Evolutionary conservation across 2,888 invertebrate species (phyloP), one percentile per base, ranked within the genome.

Genomic region (Steinernema carpocapsae): DNA sequence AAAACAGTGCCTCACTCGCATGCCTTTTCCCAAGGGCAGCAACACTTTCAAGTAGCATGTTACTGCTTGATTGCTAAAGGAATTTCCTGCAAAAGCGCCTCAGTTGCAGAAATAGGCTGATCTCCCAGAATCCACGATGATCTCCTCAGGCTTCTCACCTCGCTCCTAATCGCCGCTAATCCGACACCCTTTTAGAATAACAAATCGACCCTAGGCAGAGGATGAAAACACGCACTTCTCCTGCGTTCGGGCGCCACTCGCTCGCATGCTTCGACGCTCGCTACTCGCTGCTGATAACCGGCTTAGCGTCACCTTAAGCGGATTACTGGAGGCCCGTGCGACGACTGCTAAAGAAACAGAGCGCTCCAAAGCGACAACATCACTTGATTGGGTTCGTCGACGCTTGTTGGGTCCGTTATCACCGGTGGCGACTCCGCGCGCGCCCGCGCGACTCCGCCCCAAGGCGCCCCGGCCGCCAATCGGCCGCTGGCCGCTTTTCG

Each of bases 201-300:
- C 64, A 64, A 48, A 17, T 29, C 64, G 64, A 10, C 32, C 64
- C 26, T 3, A n/a, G 52, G 6, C 24, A 29, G 12, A 7, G 45
- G 37, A 37, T 37, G 17, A 64, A 24, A 26, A 26, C 46, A 26
- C 83, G 93, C 32, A 85, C 52, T 76, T 87, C 87, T 19, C 74
- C 74, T 6, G 37, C 4, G 37, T 37, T 37, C 37, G 4, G 37
- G 4, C 37, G 37, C 37, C 10, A 71, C 75, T 46, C 85, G 79
- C 52, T 79, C 88, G 87, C 89, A 94, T 91, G 97, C 97, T 88
- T 94, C 95, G 88, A 99, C 99, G 89, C 96, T 96, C 64, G 32
- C 64, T 22, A 12, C 26, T 17, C 29, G 64, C 29, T 6, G 6
- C 48, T 64, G 64, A 64, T 64, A 64, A 64, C 32, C 32, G 64